A percentile compares a stretch with the other conserved stretches of the same genome.
These are phyloP conservation scores for Pteromalus puparum DNA, from an alignment of 1,140 invertebrate genomes.

Conservation along the genomic window DNA sequence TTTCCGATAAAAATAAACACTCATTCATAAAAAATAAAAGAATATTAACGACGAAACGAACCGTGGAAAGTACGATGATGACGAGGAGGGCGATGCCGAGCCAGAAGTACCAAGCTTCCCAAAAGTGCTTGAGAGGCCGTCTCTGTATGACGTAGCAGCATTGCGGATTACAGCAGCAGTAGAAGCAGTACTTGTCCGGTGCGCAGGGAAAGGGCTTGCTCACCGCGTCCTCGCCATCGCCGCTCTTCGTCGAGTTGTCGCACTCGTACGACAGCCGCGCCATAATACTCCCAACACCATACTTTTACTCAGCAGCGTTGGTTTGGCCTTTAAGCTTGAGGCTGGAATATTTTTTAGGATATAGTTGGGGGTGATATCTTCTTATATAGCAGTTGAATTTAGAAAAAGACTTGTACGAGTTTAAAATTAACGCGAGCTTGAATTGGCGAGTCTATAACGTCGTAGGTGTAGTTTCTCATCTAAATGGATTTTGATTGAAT, in stretches of 20 bases:
- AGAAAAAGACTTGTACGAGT: no score
- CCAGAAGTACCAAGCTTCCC: slow-evolving; percentile 71
- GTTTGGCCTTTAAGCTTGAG: no score
- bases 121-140: slow-evolving; percentile 64
- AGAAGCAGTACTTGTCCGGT: slow-evolving; percentile 61
- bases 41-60: slow-evolving; percentile 45
- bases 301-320: background rate
- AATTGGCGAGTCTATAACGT: no score
- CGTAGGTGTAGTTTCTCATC: no score
- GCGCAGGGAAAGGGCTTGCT: slow-evolving; percentile 59
- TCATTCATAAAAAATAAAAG: no score
- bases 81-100: slow-evolving; percentile 64
- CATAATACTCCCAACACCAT: slow-evolving; percentile 53
- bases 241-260: slow-evolving; percentile 53
- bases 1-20: no score
- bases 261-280: slow-evolving; percentile 63
- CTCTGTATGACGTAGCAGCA: slow-evolving; percentile 65
- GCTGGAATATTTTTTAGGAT: no score
- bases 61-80: slow-evolving; percentile 65
- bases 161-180: slow-evolving; percentile 66
- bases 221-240: slow-evolving; percentile 42
- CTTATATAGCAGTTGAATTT: no score
- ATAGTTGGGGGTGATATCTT: no score
- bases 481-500: no score
- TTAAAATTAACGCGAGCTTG: no score